Evolutionary conservation across 2,888 invertebrate species (phyloP), one percentile per base, ranked within the genome.

Genomic region (Orthosia incerta): DNA sequence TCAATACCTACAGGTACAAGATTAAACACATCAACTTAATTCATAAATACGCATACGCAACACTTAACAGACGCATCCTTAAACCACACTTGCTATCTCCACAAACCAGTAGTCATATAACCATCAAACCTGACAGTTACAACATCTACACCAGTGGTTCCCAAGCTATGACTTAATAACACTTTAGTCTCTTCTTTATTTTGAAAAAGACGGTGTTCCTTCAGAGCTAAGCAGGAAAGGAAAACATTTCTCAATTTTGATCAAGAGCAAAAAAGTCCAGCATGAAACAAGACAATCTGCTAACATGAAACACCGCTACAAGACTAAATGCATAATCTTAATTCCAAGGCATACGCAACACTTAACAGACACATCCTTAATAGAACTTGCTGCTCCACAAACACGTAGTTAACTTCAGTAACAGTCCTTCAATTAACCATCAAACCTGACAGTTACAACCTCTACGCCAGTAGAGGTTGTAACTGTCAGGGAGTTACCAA

Each of bases 101-200:
- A 26, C 16, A 26, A 48, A 74, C 55, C 50, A 53, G 18, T 13
- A 26, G 12, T 71, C 57, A 63, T 26, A 12, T 5, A 57, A 23
- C 51, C 62, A 39, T 56, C 56, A 50, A 3, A 55, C 15, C 50
- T 50, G 45, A n/a, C 50, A 18, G 51, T 61, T 51, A 64, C 15
- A 56, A 64, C 20, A 3, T 31, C 26, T 31, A 31, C 26, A 31
- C 3, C 4, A 31, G 26, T 31, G 26, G 26, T 31, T 31, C 26
- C 26, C 26, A 31, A 31, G 3, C 26, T 31, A 3, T 31, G 26
- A 31, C 26, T 31, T 31, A 4, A 4, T 2, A 31, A 2, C 26
- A 31, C 26, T 31, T 31, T 31, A 3, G 31, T 31, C 7, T 31
- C 7, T 31, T 7, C 31, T 31, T 31, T 7, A n/a, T 7, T 31